Conservation (phyloP, 2,888 invertebrate species). For the Melikaiella ostensackeni region DNA sequence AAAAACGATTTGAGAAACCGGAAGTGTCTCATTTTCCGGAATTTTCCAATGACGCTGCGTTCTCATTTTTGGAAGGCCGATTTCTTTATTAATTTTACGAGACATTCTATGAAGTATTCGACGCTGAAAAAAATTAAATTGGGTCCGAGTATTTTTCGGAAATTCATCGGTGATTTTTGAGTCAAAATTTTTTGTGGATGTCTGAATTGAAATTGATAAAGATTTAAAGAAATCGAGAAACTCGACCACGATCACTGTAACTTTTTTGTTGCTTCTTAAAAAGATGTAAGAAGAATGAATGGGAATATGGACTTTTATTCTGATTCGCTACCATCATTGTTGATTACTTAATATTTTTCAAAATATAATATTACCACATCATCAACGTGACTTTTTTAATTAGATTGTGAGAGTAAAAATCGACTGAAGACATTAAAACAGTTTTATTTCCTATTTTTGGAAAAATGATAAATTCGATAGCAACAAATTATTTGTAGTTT, state of each 20-base stretch:
- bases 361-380: constrained; percentile 37
- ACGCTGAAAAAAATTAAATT: not conserved
- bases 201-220: not conserved
- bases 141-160: not conserved
- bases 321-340: constrained; percentile 37
- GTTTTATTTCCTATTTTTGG: too few relatives aligned
- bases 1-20: not conserved
- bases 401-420: not conserved
- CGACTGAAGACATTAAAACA: not conserved
- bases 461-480: too few relatives aligned
- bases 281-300: constrained; percentile 21
- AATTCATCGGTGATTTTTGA: not conserved
- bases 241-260: constrained; percentile 27
- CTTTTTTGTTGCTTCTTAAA: constrained; percentile 32
- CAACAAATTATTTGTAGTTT: too few relatives aligned
- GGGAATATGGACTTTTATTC: constrained; percentile 36
- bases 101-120: not conserved
- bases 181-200: not conserved
- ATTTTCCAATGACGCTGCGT: not conserved
- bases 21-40: not conserved
- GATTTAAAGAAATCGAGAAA: not conserved
- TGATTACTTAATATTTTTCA: constrained; percentile 40
- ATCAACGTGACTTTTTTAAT: constrained; percentile 16
- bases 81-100: not conserved
- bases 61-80: not conserved